phyloP scores from a whole-genome alignment of 2,888 invertebrate genomes.

The Lasius platythorax region DNA sequence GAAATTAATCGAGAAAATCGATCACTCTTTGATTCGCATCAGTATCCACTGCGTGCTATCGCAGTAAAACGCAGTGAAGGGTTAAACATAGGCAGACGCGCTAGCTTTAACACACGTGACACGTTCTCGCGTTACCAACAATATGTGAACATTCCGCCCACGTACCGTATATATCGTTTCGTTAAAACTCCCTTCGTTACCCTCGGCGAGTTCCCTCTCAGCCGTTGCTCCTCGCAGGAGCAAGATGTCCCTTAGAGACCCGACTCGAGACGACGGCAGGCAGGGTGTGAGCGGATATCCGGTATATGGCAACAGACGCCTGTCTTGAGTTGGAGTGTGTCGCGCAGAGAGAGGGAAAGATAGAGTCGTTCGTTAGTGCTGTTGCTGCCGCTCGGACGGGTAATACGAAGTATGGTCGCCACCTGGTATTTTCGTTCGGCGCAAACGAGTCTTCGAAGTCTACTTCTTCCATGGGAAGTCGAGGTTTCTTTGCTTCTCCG shows the following conservation, averaged over 20 bases:
- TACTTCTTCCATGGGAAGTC: slow-evolving; percentile 58
- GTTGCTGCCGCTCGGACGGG: slow-evolving; percentile 53
- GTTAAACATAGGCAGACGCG: slow-evolving; percentile 42
- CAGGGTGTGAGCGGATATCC: slow-evolving; percentile 84
- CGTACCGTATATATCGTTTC: slow-evolving; percentile 41
- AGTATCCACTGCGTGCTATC: slow-evolving; percentile 46
- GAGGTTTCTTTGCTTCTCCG: slow-evolving; percentile 43
- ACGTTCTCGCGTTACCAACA: slow-evolving; percentile 44
- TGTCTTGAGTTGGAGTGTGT: slow-evolving; percentile 62
- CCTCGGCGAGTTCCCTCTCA: slow-evolving; percentile 27
- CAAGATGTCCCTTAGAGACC: slow-evolving; percentile 66
- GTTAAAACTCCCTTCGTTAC: slow-evolving; percentile 51
- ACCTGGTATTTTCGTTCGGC: slow-evolving; percentile 79
- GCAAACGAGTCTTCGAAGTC: slow-evolving; percentile 54
- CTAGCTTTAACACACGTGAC: slow-evolving; percentile 29
- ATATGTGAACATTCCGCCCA: slow-evolving; percentile 50
- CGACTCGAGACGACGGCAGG: slow-evolving; percentile 52
- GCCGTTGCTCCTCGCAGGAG: slow-evolving; percentile 63
- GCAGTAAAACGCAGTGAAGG: slow-evolving; percentile 40
- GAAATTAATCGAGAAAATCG: slow-evolving; percentile 45
- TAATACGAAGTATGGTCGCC: slow-evolving; percentile 78
- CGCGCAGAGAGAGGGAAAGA: slow-evolving; percentile 54
- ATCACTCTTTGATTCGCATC: slow-evolving; percentile 42
- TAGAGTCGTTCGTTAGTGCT: slow-evolving; percentile 53
- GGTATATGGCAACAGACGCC: slow-evolving; percentile 76